Evolutionary conservation across 2,888 invertebrate species (phyloP).

Genomic region (Saturnia japonica): DNA sequence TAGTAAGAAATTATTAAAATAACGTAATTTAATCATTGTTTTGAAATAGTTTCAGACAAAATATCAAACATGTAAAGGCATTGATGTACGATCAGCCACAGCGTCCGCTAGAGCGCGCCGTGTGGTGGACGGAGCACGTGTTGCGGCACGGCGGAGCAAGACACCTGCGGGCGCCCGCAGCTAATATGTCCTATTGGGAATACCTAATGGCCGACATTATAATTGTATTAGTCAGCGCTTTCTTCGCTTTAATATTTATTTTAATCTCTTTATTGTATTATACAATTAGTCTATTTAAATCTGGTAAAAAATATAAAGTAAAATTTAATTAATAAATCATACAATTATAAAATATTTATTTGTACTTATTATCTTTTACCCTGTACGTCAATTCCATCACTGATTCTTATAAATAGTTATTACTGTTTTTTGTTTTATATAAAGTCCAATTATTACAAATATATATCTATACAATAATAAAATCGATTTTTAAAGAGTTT

Average conservation of each 20-base stretch:
- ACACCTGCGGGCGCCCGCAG: conserved; percentile 37
- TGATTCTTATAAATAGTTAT: too few species aligned
- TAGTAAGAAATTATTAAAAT: too few species aligned
- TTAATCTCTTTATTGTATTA: neutral
- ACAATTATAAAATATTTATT: too few species aligned
- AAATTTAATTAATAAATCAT: conserved; percentile 13
- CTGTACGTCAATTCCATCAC: too few species aligned
- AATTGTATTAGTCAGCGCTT: conserved; percentile 13
- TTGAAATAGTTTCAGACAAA: conserved; percentile 26
- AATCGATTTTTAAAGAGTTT: too few species aligned
- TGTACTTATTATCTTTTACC: too few species aligned
- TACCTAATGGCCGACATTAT: conserved; percentile 29
- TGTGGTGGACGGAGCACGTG: conserved; percentile 47
- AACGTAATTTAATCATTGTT: neutral
- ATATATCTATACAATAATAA: too few species aligned
- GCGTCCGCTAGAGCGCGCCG: conserved; percentile 36
- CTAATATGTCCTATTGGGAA: conserved; percentile 36
- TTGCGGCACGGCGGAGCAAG: conserved; percentile 40
- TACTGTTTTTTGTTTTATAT: too few species aligned
- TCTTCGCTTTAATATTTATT: neutral
- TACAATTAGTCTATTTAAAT: neutral
- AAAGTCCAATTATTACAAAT: too few species aligned
- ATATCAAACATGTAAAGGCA: conserved; percentile 30
- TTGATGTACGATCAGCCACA: conserved; percentile 39
- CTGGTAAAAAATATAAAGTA: neutral